A percentile compares a stretch with the other conserved stretches of the same genome.
Conservation (phyloP, 2,888 invertebrate species). For the Chloroclystis v-ata region DNA sequence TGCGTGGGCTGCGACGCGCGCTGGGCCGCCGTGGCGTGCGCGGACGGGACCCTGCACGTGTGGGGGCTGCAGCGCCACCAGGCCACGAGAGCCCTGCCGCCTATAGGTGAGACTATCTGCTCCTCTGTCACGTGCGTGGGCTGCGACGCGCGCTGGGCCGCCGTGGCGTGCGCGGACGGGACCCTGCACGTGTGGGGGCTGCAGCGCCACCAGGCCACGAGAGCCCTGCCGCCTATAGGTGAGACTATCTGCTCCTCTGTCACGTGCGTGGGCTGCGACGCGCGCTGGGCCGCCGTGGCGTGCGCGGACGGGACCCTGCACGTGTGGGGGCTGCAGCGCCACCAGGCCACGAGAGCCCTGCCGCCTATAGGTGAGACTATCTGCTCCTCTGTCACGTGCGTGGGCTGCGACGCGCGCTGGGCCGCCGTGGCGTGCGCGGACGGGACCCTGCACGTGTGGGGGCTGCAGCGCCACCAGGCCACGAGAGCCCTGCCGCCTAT, state of each 20-base stretch:
- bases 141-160: conserved; percentile 78
- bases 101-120: conserved; percentile 56
- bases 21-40: conserved; percentile 81
- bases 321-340: conserved; percentile 73
- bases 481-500: conserved; percentile 77
- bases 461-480: conserved; percentile 64
- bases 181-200: conserved; percentile 81
- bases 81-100: conserved; percentile 74
- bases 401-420: conserved; percentile 79
- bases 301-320: conserved; percentile 84
- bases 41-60: conserved; percentile 82
- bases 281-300: conserved; percentile 79
- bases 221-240: conserved; percentile 79
- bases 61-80: conserved; percentile 71
- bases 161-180: conserved; percentile 83
- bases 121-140: conserved; percentile 79
- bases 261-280: conserved; percentile 79
- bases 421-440: conserved; percentile 83
- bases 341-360: conserved; percentile 66
- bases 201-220: conserved; percentile 52
- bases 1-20: conserved; percentile 80
- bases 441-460: conserved; percentile 81
- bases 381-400: conserved; percentile 74
- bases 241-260: conserved; percentile 61
- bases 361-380: conserved; percentile 73